Evolutionary conservation across 1,140 invertebrate genomes (phyloP), one percentile per base, ranked within the genome.

Genomic region (Trichoplusia ni): DNA sequence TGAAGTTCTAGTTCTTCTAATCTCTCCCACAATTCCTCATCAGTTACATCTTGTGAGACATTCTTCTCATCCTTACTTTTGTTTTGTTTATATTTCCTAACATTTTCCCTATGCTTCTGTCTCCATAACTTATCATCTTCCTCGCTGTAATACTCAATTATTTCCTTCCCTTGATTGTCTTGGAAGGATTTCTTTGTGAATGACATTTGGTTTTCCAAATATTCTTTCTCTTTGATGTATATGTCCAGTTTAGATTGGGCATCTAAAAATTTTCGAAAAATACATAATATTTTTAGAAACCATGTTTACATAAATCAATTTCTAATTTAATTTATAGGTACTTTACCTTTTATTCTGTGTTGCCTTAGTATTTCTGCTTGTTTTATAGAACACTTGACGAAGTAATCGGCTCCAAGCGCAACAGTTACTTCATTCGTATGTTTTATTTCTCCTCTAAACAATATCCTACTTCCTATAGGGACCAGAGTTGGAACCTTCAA

Each of bases 351-450:
- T 9, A 94, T 91, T 86, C 95, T 91, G 66, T 94, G 90, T 53
- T 92, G 82, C 49, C 92, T 91, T 56, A 96, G 92, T 27, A 84
- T 75, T 35, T 90, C 81, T 49, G 95, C 94, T 75, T 95, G 92
- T 68, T 93, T 93, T 7, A 93, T 84, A 14, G 94, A 94, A 67
- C 93, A 91, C 80, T 96, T 95, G 2, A 91, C 92, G 91, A 96
- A 96, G 89, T 94, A 95, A 76, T 94, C 93, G 54, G 95, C 94
- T 11, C 95, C 95, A 1, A 96, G 75, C 1, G 94, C 85, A 6
- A 95, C 94, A 44, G 94, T 84, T 4, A 96, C 91, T 90, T 96
- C 95, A 90, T 96, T 96, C 11, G 95, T 96, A 73, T 96, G 94
- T 29, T 94, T 92, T 2, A 96, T 73, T 67, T 92, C 89, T 19